Evolutionary conservation across 2,113 vertebrate genomes (phyloP), one percentile per base, ranked within the genome.

Genomic region (Hyperopisus bebe): DNA sequence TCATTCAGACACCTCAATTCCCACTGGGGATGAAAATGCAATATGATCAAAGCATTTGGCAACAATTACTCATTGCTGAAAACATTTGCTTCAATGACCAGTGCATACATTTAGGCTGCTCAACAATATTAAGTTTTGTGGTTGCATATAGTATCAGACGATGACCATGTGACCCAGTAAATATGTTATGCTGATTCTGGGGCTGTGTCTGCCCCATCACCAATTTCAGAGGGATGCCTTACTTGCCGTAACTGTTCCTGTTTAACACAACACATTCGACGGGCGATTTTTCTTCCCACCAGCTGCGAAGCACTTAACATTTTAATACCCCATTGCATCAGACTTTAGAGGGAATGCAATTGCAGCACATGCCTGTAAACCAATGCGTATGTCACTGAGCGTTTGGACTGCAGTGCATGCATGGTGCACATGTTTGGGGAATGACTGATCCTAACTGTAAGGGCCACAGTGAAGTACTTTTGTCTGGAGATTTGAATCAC

Each of bases 251-350:
- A 42, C 74, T 42, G 74, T 80, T 74, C 31, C 31, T 74, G 27
- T 35, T 74, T 80, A 80, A 80, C 15, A 35, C 31, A 39, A 7
- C 74, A 42, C 35, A 80, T 80, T 44, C 42, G 11, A 46, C 7
- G 0, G 44, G 21, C 9, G 17, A 84, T 84, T 84, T 46, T 46
- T n/a, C 44, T 46, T 44, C 19, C 39, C 74, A 19, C 74, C 42
- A 44, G 35, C 39, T 82, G 39, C 39, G 15, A 89, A 39, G 10
- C 47, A 21, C 21, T n/a, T 89, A 84, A n/a, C 44, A 47, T 44
- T 84, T 84, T 84, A 89, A 83, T 89, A 55, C 42, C 70, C 31
- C 88, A 24, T 84, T 44, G 82, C 42, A 84, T 10, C 21, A 47
- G 82, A 84, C 42, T 84, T 84, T 84, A 47, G 44, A 46, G 44